Conservation (phyloP, 2,113 vertebrate genomes). For the Crotalus tigris region DNA sequence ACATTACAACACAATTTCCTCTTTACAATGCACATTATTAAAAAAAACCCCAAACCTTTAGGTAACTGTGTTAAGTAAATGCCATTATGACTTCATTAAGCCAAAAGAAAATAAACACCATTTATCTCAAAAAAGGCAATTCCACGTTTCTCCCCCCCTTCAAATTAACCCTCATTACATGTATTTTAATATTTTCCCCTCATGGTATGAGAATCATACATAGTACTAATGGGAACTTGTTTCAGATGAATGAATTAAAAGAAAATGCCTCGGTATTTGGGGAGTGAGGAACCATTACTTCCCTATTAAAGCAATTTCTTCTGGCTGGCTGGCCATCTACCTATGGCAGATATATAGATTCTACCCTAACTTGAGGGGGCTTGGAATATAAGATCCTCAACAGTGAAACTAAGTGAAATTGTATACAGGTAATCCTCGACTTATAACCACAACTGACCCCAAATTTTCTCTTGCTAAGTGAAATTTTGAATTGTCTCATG, state of each 20-base stretch:
- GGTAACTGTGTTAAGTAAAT: slow-evolving; percentile 7
- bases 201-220: slow-evolving; percentile 6
- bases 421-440: too few species aligned
- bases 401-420: not conserved
- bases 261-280: slow-evolving; percentile 17
- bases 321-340: slow-evolving; percentile 12
- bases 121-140: slow-evolving; percentile 38
- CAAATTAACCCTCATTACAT: slow-evolving; percentile 11
- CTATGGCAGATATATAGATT: not conserved
- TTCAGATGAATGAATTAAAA: slow-evolving; percentile 33
- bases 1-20: not conserved
- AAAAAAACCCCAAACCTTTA: not conserved
- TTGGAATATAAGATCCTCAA: not conserved
- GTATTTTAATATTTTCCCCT: not conserved
- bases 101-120: slow-evolving; percentile 43
- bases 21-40: slow-evolving; percentile 5
- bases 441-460: too few species aligned
- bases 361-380: not conserved
- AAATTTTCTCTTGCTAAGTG: too few species aligned
- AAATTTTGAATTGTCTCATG: too few species aligned
- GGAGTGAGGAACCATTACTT: slow-evolving; percentile 13
- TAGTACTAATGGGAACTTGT: slow-evolving; percentile 39
- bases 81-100: slow-evolving; percentile 41
- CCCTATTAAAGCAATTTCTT: slow-evolving; percentile 29
- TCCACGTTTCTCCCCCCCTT: not conserved